Evolutionary conservation across 2,113 vertebrate species (phyloP), one percentile per base, ranked within the genome.

Genomic region (Albula glossodonta): DNA sequence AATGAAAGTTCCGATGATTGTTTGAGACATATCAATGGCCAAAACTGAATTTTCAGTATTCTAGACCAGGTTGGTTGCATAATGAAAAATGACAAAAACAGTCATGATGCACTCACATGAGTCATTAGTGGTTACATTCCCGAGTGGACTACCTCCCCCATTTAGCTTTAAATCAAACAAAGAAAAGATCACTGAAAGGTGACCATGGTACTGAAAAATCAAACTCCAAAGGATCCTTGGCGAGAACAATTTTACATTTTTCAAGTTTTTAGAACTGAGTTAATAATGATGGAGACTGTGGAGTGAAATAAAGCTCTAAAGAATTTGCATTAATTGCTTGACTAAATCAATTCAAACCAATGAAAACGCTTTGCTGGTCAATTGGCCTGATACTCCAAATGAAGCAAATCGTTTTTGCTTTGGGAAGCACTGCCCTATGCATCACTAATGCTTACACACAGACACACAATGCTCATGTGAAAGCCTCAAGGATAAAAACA

Each of bases 311-410:
- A 31, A 74, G 70, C n/a, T 10, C 70, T 31, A 74, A 74, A 74
- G 1, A 74, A 10, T 74, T 74, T 31, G 25, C 10, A 74, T 74
- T 74, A 74, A 74, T 74, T 74, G n/a, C 70, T 74, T 74, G n/a
- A 74, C 70, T 74, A n/a, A 74, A 74, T 31, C n/a, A 8, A 74
- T 74, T 31, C 70, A 74, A 74, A 74, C 70, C n/a, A 74, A 74
- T 31, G 70, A 74, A 74, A 74, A n/a, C 5, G 17, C 22, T 74
- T 74, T 74, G 19, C 70, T 74, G 70, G n/a, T 74, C 70, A 74
- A 74, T 74, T 74, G 70, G 70, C n/a, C 70, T 74, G 25, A 74
- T 31, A 31, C n/a, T 74, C 70, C 7, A 0, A 31, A 31, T 31
- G n/a, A 74, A 74, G 70, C 22, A 10, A 74, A 74, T 74, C 22